Percentiles rank a stretch among this genome's conserved stretches.
Evolutionary conservation across 2,888 invertebrate species (phyloP).

Genomic region (Vandiemenella viatica): DNA sequence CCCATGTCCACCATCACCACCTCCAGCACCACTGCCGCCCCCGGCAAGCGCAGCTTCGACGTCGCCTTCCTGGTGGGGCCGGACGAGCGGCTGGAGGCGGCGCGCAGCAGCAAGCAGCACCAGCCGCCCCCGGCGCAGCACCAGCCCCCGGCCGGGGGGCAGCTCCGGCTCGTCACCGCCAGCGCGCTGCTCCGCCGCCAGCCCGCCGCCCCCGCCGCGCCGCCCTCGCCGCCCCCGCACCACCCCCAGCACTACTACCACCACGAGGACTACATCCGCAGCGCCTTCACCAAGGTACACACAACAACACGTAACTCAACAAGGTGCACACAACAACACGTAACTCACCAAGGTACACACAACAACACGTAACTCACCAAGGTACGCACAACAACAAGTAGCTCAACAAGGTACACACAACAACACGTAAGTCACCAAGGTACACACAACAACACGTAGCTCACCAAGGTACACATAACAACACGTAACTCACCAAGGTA

Average conservation of each 20-base stretch:
- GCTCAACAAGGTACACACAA: conserved; percentile 58
- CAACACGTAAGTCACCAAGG: too few relatives aligned
- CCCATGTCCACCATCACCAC: neutral
- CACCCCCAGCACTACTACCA: neutral
- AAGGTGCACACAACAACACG: conserved; percentile 32
- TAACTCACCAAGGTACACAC: conserved; percentile 68
- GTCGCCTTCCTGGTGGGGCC: conserved; percentile 82
- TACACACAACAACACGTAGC: conserved; percentile 42
- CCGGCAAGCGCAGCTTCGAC: conserved; percentile 64
- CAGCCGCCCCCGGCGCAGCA: conserved; percentile 20
- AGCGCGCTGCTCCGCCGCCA: conserved; percentile 1
- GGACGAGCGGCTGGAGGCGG: conserved; percentile 65
- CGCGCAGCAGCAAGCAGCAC: conserved; percentile 42
- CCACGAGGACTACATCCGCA: conserved; percentile 23
- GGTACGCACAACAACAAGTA: conserved; percentile 40
- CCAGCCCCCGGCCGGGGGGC: too few relatives aligned
- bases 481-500: too few relatives aligned
- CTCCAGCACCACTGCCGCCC: neutral
- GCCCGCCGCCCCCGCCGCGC: neutral
- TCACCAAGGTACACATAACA: conserved; percentile 54
- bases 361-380: too few relatives aligned
- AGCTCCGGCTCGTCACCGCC: conserved; percentile 23
- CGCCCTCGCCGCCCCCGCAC: neutral
- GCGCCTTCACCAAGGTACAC: conserved; percentile 74
- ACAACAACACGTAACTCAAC: too few relatives aligned